Evolutionary conservation across 2,797 vertebrate genomes (phyloP).

Genomic region (Lutjanus campechanus): DNA sequence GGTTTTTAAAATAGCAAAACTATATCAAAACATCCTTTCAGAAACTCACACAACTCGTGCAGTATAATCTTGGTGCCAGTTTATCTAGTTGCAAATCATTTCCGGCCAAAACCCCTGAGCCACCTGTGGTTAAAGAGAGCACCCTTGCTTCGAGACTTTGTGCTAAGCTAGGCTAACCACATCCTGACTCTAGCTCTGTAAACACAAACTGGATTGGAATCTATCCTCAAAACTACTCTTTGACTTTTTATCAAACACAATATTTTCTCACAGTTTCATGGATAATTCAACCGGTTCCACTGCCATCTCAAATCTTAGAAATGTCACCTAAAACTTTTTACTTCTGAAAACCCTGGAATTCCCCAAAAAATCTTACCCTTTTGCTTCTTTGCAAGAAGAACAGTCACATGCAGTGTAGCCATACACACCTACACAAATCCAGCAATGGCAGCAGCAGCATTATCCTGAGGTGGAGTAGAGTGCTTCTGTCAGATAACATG

Average conservation of each 20-base stretch:
- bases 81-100: too few relatives aligned
- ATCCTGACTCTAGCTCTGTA: not conserved
- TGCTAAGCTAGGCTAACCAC: not conserved
- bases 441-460: not conserved
- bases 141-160: too few relatives aligned
- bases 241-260: not conserved
- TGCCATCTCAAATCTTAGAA: not conserved
- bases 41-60: too few relatives aligned
- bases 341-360: not conserved
- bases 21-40: too few relatives aligned
- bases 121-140: too few relatives aligned
- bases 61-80: too few relatives aligned
- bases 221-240: not conserved
- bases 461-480: not conserved
- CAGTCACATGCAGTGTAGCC: not conserved
- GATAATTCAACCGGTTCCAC: not conserved
- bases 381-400: not conserved
- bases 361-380: not conserved
- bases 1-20: too few relatives aligned
- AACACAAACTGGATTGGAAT: not conserved
- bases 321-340: not conserved
- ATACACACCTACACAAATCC: not conserved
- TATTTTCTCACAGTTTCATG: not conserved
- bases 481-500: not conserved
- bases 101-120: too few relatives aligned